A percentile compares a stretch with the other conserved stretches of the same genome.
These are phyloP conservation scores for Anas platyrhynchos DNA, from an alignment of 2,113 vertebrate species.

Conservation along the genomic window DNA sequence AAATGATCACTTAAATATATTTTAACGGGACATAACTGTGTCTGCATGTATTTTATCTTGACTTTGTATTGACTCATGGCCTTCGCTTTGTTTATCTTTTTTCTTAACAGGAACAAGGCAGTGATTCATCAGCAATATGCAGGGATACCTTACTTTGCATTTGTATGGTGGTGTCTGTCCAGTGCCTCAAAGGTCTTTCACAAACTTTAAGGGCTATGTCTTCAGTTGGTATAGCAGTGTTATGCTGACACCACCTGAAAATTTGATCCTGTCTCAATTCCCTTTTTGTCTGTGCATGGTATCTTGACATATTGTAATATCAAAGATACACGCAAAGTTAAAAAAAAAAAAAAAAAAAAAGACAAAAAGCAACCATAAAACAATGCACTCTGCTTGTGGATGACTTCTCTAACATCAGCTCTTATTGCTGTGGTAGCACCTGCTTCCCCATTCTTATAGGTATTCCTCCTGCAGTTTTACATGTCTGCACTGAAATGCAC, in stretches of 20 bases:
- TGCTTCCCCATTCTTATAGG: not conserved
- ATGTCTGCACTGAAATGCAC: not conserved
- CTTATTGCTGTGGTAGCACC: not conserved
- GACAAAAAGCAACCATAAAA: not conserved
- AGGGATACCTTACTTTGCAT: constrained; percentile 15
- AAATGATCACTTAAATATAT: not conserved
- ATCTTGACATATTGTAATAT: not conserved
- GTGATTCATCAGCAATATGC: not conserved
- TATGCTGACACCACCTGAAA: constrained; percentile 42
- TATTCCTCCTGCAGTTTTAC: not conserved
- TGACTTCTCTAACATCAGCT: not conserved
- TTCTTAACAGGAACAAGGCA: constrained; percentile 10
- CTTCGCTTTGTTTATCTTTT: constrained; percentile 3
- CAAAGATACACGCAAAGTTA: not conserved
- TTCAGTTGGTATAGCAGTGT: not conserved
- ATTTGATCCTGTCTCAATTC: not conserved
- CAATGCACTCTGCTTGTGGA: not conserved
- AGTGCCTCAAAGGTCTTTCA: constrained; percentile 4
- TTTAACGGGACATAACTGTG: not conserved
- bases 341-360: too few species aligned
- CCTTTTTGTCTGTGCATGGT: not conserved
- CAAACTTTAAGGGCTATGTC: not conserved
- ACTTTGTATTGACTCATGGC: not conserved
- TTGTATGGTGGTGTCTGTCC: constrained; percentile 12
- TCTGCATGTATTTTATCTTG: not conserved